Conservation (phyloP, 1,140 invertebrate species). For the Mizuhopecten yessoensis region DNA sequence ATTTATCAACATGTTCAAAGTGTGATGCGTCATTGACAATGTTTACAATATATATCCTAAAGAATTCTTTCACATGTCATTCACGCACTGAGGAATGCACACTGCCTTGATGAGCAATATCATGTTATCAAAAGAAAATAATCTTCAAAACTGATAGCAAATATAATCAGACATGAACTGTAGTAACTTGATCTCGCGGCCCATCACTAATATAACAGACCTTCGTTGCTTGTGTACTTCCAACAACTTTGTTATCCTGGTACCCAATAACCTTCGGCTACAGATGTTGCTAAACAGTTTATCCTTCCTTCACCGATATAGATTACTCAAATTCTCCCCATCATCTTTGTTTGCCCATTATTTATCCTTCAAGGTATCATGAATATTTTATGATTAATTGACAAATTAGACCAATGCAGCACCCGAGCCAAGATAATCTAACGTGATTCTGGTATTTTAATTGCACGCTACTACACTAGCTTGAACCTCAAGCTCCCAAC, state of each 20-base stretch:
- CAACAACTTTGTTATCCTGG: neutral
- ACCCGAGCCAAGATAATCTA: neutral
- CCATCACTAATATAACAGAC: too few relatives aligned
- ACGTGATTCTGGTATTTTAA: too few relatives aligned
- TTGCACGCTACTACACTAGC: neutral
- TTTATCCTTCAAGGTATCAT: neutral
- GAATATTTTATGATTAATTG: neutral
- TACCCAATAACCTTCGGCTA: neutral
- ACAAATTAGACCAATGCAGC: neutral
- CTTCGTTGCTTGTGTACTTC: too few relatives aligned
- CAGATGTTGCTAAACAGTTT: neutral
- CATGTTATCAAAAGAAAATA: neutral
- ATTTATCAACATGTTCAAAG: conserved; percentile 3
- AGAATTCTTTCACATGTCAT: neutral
- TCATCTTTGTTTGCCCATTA: neutral
- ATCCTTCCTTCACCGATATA: neutral
- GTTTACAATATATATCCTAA: neutral
- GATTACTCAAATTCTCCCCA: neutral
- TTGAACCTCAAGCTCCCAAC: neutral
- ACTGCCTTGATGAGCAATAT: neutral
- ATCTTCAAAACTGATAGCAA: neutral
- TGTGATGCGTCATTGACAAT: neutral
- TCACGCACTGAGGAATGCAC: neutral
- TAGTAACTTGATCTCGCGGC: neutral
- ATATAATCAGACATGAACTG: too few relatives aligned